Conservation (phyloP, 2,888 invertebrate genomes). For the Sthenelais limicola region DNA sequence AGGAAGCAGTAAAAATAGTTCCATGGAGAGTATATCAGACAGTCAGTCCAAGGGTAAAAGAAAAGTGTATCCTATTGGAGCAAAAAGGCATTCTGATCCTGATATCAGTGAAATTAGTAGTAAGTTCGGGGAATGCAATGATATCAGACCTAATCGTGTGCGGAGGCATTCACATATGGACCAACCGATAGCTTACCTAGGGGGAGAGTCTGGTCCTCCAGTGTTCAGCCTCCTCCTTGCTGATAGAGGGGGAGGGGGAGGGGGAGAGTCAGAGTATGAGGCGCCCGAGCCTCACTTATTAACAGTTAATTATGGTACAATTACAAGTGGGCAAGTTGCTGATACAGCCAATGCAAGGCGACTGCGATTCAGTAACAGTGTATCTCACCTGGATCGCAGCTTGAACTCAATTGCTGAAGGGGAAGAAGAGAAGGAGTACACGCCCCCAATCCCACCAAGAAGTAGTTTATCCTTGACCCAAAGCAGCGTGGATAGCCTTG, state of each 20-base stretch:
- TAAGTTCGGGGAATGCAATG: neutral
- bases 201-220: neutral
- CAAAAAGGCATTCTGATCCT: constrained; percentile 24
- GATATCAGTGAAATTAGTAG: constrained; percentile 23
- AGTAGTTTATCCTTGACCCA: too few relatives aligned
- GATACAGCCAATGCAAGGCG: constrained; percentile 8
- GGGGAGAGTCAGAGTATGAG: neutral
- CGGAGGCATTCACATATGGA: constrained; percentile 22
- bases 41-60: constrained; percentile 22
- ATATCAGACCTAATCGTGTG: neutral
- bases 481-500: too few relatives aligned
- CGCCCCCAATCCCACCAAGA: constrained; percentile 3
- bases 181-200: constrained; percentile 6
- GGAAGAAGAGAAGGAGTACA: constrained; percentile 15
- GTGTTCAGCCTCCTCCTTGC: neutral
- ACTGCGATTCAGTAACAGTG: neutral
- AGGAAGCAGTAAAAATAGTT: neutral
- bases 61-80: constrained; percentile 18
- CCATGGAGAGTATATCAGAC: neutral
- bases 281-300: neutral
- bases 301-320: too few relatives aligned
- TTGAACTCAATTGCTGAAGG: constrained; percentile 21
- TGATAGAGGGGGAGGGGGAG: neutral
- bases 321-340: too few relatives aligned
- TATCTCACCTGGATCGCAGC: constrained; percentile 11